Conservation (phyloP, 2,113 vertebrate genomes). For the Bubo bubo region DNA sequence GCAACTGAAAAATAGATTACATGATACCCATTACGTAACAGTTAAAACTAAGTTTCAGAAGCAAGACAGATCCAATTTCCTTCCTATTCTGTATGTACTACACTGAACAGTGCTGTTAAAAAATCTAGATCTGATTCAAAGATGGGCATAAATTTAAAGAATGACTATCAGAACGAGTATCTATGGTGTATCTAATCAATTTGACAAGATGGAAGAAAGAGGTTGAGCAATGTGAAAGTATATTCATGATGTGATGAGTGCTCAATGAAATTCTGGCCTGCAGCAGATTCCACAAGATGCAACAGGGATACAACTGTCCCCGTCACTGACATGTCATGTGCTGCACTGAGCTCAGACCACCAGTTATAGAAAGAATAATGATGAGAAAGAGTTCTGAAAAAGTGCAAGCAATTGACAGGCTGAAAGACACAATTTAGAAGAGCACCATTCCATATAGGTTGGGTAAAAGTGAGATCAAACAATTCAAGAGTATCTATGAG, state of each 20-base stretch:
- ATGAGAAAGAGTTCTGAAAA: neutral
- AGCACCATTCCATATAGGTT: neutral
- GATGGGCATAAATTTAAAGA: neutral
- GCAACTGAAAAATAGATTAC: neutral
- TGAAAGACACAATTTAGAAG: neutral
- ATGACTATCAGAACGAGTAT: neutral
- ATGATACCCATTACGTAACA: neutral
- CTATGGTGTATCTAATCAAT: neutral
- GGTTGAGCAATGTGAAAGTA: neutral
- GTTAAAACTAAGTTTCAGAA: neutral
- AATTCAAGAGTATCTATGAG: neutral
- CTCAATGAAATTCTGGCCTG: neutral
- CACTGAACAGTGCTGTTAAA: neutral
- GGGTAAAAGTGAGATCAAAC: neutral
- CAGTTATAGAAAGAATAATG: neutral
- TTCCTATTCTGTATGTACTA: neutral
- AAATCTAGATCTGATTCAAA: neutral
- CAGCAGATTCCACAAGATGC: neutral
- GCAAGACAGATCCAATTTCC: neutral
- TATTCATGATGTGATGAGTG: neutral
- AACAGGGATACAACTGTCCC: neutral
- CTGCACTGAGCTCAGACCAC: neutral
- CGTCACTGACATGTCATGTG: neutral
- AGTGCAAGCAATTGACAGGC: neutral
- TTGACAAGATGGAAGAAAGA: neutral